Conservation (phyloP, 2,797 vertebrate genomes). For the Xenentodon cancila region DNA sequence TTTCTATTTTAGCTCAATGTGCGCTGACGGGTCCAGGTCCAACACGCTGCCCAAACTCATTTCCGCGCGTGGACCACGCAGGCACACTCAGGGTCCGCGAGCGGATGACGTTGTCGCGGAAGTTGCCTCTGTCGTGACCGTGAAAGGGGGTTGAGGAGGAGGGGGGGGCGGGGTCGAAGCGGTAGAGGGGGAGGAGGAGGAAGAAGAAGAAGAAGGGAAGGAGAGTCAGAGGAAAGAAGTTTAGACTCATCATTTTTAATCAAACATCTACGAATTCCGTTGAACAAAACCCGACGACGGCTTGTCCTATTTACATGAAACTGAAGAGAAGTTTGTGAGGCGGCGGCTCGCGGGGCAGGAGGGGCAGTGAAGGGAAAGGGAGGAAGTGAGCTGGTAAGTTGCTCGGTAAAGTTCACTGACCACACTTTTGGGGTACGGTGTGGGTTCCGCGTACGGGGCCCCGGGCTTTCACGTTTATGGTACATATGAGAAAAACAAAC, state of each 20-base stretch:
- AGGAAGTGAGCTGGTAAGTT: conserved; percentile 83
- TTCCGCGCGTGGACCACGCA: conserved; percentile 1
- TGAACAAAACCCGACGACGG: conserved; percentile 18
- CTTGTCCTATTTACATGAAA: conserved; percentile 34
- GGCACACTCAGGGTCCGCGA: conserved; percentile 8
- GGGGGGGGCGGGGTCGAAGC: conserved; percentile 57
- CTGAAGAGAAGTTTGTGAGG: conserved; percentile 37
- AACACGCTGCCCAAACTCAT: conserved; percentile 4
- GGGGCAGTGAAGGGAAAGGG: conserved; percentile 54
- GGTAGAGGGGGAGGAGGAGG: conserved; percentile 65
- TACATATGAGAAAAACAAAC: neutral
- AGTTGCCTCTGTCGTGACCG: conserved; percentile 81
- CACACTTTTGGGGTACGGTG: conserved; percentile 60
- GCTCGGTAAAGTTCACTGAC: conserved; percentile 71
- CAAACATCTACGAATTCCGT: conserved; percentile 6
- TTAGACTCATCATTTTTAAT: conserved; percentile 43
- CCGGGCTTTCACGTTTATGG: neutral
- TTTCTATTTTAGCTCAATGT: conserved; percentile 57
- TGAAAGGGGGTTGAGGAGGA: conserved; percentile 45
- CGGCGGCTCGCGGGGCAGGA: conserved; percentile 47
- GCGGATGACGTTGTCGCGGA: conserved; percentile 85
- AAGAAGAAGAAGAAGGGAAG: conserved; percentile 58
- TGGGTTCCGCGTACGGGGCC: conserved; percentile 19
- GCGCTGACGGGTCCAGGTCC: conserved; percentile 62
- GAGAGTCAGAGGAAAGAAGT: conserved; percentile 70